Base-by-base conservation (phyloP, 1,140 invertebrate species). In the Teleopsis dalmanni region DNA sequence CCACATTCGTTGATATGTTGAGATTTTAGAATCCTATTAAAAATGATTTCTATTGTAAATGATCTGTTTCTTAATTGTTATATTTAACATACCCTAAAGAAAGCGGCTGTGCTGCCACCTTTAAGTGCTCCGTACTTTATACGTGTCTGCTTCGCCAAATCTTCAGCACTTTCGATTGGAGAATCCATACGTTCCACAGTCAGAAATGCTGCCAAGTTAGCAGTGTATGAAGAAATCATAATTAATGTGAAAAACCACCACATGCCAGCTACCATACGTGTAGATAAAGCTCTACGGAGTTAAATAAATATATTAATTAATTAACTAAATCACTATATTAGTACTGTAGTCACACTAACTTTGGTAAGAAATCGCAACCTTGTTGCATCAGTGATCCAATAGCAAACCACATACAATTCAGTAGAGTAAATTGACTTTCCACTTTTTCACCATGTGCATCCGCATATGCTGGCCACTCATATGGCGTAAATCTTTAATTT, bases 201-300 rank as follows among this genome's bases (percentile, higher is more conserved):
- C 5, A 99, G 73, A 73, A 98, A 98, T 22, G 95, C 94, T 18
- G 95, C 95, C 57, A 98, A 77, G 72, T 98, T 97, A 26, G 95
- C 95, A 21, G 95, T 98, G 73, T 98, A 98, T 1, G 93, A 97
- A 13, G 93, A 97, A 60, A 98, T 97, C 84, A 98, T 95, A 57
- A 98, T 97, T 14, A 98, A 75, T 1, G 92, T 96, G 73, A 97
- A 97, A 72, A 96, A 95, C 92, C 92, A 96, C 93, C 93, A 97
- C 78, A 91, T 93, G 33, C 82, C 83, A 9, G 89, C 90, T 4
- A 95, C 88, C 81, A 94, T 88, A 50, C 91, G 76, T 0, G 91
- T 95, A 3, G 87, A 89, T 9, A 88, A 79, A 41, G 87, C 87
- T 72, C 87, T 89, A 64, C 37, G 74, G 72, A 52, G 48, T 7